Percentiles rank a stretch among this genome's conserved stretches.
These are phyloP conservation scores for Panopea generosa DNA, from an alignment of 2,888 invertebrate species.

Conservation along the genomic window DNA sequence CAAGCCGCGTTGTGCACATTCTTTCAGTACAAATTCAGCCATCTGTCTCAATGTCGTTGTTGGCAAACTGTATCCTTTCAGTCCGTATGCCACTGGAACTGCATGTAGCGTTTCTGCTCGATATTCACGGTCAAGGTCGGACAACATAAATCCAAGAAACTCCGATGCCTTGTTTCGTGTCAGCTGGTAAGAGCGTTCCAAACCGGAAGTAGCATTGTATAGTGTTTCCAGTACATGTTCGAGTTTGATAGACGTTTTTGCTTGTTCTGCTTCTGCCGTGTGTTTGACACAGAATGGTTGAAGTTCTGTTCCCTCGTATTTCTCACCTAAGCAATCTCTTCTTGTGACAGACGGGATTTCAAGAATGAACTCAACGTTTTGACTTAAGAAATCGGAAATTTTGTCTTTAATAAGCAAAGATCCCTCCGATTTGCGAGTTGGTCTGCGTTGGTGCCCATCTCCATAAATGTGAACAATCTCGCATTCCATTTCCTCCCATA, in stretches of 20 bases:
- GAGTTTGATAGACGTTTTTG: too few relatives aligned
- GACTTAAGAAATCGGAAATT: conserved; percentile 1
- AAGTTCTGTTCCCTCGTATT: too few relatives aligned
- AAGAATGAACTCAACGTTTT: conserved; percentile 16
- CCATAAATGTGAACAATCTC: conserved; percentile 5
- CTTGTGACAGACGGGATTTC: conserved; percentile 28
- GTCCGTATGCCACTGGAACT: conserved; percentile 29
- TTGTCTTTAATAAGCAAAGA: conserved; percentile 2
- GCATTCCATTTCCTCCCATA: neutral
- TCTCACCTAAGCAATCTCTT: too few relatives aligned
- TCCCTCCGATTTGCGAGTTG: neutral
- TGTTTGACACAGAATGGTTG: too few relatives aligned
- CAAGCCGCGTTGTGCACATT: conserved; percentile 23
- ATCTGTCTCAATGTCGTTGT: conserved; percentile 10
- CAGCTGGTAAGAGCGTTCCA: conserved; percentile 9
- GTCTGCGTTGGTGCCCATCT: neutral
- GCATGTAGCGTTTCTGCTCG: conserved; percentile 21
- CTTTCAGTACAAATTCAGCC: conserved; percentile 16
- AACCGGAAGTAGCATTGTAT: neutral
- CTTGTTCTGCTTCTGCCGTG: too few relatives aligned
- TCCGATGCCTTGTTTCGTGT: conserved; percentile 29
- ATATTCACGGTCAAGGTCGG: conserved; percentile 16
- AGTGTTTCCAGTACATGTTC: neutral
- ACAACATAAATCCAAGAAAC: conserved; percentile 34
- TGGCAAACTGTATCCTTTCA: conserved; percentile 41